Percentiles rank a stretch among this genome's conserved stretches.
Conservation (phyloP, 2,113 vertebrate species). For the Lepisosteus oculatus region DNA sequence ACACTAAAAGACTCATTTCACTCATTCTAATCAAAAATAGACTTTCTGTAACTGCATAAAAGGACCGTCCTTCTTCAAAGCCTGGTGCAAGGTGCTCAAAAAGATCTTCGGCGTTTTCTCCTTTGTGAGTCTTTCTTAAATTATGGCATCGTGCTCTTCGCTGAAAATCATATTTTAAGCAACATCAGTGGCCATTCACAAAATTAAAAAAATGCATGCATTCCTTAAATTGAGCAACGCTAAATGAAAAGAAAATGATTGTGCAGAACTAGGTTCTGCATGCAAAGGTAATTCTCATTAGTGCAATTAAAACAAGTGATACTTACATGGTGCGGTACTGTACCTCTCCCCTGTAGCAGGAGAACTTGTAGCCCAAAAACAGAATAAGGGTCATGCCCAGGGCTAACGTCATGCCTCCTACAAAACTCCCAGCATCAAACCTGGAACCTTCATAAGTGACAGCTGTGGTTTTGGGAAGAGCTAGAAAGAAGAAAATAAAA, state of each 20-base stretch:
- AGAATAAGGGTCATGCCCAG: conserved; percentile 9
- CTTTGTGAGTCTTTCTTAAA: conserved; percentile 10
- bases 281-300: too few relatives aligned
- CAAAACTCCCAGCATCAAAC: conserved; percentile 24
- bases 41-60: too few relatives aligned
- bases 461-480: not conserved
- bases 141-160: conserved; percentile 30
- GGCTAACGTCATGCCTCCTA: conserved; percentile 26
- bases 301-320: not conserved
- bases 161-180: conserved; percentile 6
- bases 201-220: too few relatives aligned
- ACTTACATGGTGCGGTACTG: conserved; percentile 29
- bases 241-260: too few relatives aligned
- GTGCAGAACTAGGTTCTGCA: too few relatives aligned
- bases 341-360: conserved; percentile 9
- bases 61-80: not conserved
- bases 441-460: not conserved
- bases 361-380: conserved; percentile 22
- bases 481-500: not conserved
- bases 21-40: too few relatives aligned
- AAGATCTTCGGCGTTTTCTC: not conserved
- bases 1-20: too few relatives aligned
- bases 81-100: not conserved
- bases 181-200: too few relatives aligned
- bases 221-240: too few relatives aligned